Evolutionary conservation across 53 echinoderm and acorn worm genomes (phyloP), one percentile per base, ranked within the genome.

Genomic region (Astropecten irregularis): DNA sequence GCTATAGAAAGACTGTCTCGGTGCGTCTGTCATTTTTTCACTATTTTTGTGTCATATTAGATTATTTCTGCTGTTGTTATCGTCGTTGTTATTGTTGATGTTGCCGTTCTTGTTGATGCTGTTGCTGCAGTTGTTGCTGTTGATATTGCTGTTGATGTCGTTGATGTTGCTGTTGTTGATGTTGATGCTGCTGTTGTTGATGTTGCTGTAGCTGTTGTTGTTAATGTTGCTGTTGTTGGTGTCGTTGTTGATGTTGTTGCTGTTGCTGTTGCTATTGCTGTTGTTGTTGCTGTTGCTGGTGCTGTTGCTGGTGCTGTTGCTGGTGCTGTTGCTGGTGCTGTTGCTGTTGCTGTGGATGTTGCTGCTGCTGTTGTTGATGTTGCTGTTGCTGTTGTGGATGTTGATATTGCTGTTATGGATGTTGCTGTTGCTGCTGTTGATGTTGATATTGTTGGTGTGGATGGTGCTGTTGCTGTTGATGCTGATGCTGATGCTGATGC

Each of bases 251-350:
- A 9, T 42, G 73, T 5, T 73, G 73, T 5, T 73, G 73, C 19
- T 49, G 73, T 11, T 73, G 68, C 10, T 39, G 40, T n/a, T 68
- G 68, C 30, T 68, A 40, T 9, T 35, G 37, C 16, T 68, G 68
- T 9, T 37, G 39, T 9, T 68, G 68, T 9, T 39, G 40, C 10
- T 37, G 68, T 27, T 35, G 68, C 3, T 35, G 68, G 18, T 68
- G 68, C 16, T 37, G 68, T n/a, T 68, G 68, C n/a, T 36, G 37
- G 10, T 33, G 65, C 4, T 64, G 65, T 3, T 31, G 32, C 4
- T 64, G 65, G 26, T 33, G 65, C 13, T 64, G 65, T 11, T 36
- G 37, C 4, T 53, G 37, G 3, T 31, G 37, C 3, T 33, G 65
- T 14, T 64, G 37, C 3, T 31, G 32, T 11, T 64, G 65, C 3